Percentiles rank a stretch among this genome's conserved stretches.
phyloP scores from a whole-genome alignment of 2,797 vertebrate species.

The Falco rusticolus region DNA sequence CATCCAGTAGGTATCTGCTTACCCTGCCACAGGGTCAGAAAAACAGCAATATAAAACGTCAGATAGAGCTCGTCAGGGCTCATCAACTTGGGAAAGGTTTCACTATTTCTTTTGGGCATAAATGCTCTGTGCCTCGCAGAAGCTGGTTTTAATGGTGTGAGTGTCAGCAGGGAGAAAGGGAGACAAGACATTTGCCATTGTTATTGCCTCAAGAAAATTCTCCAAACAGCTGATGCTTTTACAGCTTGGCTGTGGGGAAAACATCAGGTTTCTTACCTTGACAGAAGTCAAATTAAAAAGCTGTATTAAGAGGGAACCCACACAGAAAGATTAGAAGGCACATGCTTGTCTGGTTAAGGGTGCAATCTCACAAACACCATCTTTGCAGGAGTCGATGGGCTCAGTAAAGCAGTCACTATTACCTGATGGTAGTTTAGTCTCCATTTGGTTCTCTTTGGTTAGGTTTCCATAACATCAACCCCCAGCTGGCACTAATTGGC shows the following conservation, averaged over 20 bases:
- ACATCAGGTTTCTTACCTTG: not conserved
- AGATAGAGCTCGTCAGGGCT: not conserved
- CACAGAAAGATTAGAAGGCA: not conserved
- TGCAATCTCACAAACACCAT: not conserved
- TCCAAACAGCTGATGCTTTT: not conserved
- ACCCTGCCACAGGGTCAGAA: not conserved
- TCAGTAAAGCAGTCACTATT: not conserved
- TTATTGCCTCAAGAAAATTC: not conserved
- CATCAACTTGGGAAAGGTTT: not conserved
- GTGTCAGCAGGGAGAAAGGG: not conserved
- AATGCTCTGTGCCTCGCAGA: accelerated
- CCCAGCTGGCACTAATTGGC: not conserved
- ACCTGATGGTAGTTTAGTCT: not conserved
- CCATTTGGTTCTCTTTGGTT: not conserved
- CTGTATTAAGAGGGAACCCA: not conserved
- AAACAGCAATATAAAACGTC: not conserved
- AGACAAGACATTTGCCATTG: not conserved
- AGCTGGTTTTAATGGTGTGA: not conserved
- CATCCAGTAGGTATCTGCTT: not conserved
- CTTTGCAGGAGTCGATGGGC: not conserved
- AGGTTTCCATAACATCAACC: not conserved
- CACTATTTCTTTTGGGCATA: not conserved
- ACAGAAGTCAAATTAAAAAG: not conserved
- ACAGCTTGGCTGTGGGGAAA: not conserved
- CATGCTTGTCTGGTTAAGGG: not conserved